These are phyloP conservation scores for Nothocercus nigrocapillus DNA, from an alignment of 2,113 vertebrate species.

Conservation along the genomic window DNA sequence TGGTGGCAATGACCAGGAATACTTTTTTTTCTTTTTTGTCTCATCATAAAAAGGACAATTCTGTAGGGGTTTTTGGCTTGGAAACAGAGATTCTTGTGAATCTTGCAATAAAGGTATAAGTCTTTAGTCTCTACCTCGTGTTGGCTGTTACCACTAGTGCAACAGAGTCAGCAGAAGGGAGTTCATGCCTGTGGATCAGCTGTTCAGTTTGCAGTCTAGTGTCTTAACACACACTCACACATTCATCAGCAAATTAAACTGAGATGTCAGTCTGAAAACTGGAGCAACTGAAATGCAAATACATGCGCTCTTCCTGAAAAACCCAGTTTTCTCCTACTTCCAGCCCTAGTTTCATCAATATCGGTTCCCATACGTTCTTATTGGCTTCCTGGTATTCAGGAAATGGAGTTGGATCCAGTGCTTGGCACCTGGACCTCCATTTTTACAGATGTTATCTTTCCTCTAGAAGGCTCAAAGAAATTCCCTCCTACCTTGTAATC, in stretches of 20 bases:
- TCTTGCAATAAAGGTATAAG: not conserved
- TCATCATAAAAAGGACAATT: not conserved
- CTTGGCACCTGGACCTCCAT: not conserved
- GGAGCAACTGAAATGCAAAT: slow-evolving; percentile 24
- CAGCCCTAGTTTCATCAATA: not conserved
- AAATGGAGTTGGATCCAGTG: not conserved
- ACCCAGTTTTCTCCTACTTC: not conserved
- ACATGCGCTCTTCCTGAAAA: not conserved
- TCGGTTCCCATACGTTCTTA: not conserved
- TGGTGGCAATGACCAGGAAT: not conserved
- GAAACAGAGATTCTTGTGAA: not conserved
- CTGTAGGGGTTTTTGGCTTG: not conserved
- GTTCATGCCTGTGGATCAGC: slow-evolving; percentile 28
- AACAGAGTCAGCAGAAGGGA: not conserved
- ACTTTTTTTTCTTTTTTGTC: not conserved
- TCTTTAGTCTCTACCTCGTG: not conserved
- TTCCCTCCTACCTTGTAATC: not conserved
- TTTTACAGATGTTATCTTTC: not conserved
- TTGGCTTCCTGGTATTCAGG: not conserved
- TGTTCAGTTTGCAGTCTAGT: slow-evolving; percentile 21
- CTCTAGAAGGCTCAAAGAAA: not conserved
- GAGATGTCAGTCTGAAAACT: slow-evolving; percentile 31
- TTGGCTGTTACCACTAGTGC: not conserved
- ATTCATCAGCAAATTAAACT: slow-evolving; percentile 27
- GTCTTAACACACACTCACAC: not conserved